These are phyloP conservation scores for Chelonus insularis DNA, from an alignment of 1,140 invertebrate species.

Conservation along the genomic window DNA sequence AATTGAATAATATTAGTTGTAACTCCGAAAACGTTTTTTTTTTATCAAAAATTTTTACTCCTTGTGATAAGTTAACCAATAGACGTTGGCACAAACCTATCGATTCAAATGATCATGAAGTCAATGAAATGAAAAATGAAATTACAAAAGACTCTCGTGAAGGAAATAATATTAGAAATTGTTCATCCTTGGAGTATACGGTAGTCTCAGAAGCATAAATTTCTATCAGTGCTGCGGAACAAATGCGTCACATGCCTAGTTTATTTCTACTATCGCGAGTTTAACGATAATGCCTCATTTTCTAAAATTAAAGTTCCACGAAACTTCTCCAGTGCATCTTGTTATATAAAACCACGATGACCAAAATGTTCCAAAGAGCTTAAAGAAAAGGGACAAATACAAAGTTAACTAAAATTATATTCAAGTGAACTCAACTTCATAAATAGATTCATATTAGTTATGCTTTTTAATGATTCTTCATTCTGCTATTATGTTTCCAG, in stretches of 20 bases:
- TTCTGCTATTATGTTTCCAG: conserved; percentile 13
- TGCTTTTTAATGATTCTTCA: conserved; percentile 17
- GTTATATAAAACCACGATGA: neutral
- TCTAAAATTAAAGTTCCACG: conserved; percentile 8
- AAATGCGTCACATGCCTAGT: conserved; percentile 6
- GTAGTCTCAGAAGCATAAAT: conserved; percentile 17
- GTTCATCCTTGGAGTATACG: neutral
- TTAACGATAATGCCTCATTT: conserved; percentile 20
- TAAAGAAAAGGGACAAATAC: neutral
- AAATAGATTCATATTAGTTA: conserved; percentile 22
- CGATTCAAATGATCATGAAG: too few species aligned
- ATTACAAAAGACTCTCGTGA: neutral
- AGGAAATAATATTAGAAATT: neutral
- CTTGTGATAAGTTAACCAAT: too few species aligned
- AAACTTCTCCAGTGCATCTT: neutral
- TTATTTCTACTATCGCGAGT: neutral
- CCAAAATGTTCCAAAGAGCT: conserved; percentile 2
- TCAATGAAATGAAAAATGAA: too few species aligned
- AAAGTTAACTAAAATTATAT: conserved; percentile 6
- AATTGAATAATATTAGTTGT: too few species aligned
- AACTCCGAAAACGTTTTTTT: too few species aligned
- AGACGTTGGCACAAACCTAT: too few species aligned
- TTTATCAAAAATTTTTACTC: too few species aligned
- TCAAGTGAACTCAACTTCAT: conserved; percentile 13
- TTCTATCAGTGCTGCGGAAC: conserved; percentile 15